phyloP scores from a whole-genome alignment of 2,888 invertebrate species.

The Cyclophora albipunctata region DNA sequence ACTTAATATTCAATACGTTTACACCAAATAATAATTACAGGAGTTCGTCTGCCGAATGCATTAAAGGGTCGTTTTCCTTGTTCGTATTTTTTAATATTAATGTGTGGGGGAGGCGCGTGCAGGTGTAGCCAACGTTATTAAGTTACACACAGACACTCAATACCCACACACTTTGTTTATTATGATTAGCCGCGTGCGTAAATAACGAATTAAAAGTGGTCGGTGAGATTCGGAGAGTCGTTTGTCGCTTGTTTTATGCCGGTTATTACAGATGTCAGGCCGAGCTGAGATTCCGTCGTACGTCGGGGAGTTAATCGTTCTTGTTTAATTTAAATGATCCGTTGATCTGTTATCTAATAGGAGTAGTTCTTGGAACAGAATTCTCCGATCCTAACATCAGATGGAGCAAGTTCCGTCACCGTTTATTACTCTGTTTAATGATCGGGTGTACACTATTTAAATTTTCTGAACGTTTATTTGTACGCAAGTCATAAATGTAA shows the following conservation, averaged over 20 bases:
- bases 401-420: conserved; percentile 41
- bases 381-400: conserved; percentile 45
- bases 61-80: conserved; percentile 55
- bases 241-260: too few species aligned
- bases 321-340: conserved; percentile 53
- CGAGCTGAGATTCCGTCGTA: too few species aligned
- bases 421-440: conserved; percentile 53
- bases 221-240: not conserved
- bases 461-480: conserved; percentile 20
- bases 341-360: conserved; percentile 64
- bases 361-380: conserved; percentile 54
- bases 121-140: conserved; percentile 61
- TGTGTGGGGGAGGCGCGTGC: conserved; percentile 44
- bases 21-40: conserved; percentile 70
- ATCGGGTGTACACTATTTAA: conserved; percentile 43
- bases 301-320: conserved; percentile 36
- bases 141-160: conserved; percentile 55
- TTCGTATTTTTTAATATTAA: conserved; percentile 67
- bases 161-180: conserved; percentile 47
- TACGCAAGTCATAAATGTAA: conserved; percentile 14
- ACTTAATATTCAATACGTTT: conserved; percentile 69
- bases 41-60: conserved; percentile 56
- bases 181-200: conserved; percentile 41
- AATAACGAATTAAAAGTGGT: conserved; percentile 40
- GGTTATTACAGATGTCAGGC: too few species aligned